Conservation (phyloP, 2,797 vertebrate genomes). For the Carcharodon carcharias region DNA sequence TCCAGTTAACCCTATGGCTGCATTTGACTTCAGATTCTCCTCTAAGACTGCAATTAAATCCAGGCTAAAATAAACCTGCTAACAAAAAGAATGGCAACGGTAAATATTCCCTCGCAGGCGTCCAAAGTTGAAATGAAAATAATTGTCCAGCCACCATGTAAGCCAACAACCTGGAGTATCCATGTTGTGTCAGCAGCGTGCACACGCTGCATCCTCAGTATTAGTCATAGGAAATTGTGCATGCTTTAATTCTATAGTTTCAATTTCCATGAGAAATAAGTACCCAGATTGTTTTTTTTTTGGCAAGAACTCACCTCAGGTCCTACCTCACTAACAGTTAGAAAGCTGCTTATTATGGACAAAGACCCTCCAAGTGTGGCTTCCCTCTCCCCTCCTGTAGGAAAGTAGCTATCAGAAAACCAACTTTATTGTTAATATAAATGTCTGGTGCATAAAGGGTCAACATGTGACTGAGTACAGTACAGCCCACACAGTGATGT, state of each 20-base stretch:
- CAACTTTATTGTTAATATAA: too few relatives aligned
- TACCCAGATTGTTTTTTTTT: not conserved
- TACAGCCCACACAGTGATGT: too few relatives aligned
- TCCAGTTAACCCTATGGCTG: not conserved
- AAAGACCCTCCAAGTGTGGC: too few relatives aligned
- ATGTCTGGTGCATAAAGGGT: too few relatives aligned
- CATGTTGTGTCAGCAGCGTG: too few relatives aligned
- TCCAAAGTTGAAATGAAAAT: not conserved
- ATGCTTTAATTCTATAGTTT: not conserved
- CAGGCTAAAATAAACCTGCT: not conserved
- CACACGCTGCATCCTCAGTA: too few relatives aligned
- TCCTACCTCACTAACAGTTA: too few relatives aligned
- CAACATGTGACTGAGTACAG: too few relatives aligned
- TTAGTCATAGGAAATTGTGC: not conserved
- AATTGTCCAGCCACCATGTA: not conserved
- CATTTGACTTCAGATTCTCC: not conserved
- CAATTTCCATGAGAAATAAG: not conserved
- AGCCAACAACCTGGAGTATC: not conserved
- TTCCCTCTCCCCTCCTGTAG: too few relatives aligned
- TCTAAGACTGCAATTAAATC: not conserved
- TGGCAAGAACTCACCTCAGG: not conserved
- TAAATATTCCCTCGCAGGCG: not conserved
- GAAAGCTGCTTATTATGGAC: too few relatives aligned
- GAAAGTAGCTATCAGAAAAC: too few relatives aligned
- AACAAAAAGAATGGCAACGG: not conserved